phyloP scores from a whole-genome alignment of 2,797 vertebrate species.

The Austrolebias charrua region DNA sequence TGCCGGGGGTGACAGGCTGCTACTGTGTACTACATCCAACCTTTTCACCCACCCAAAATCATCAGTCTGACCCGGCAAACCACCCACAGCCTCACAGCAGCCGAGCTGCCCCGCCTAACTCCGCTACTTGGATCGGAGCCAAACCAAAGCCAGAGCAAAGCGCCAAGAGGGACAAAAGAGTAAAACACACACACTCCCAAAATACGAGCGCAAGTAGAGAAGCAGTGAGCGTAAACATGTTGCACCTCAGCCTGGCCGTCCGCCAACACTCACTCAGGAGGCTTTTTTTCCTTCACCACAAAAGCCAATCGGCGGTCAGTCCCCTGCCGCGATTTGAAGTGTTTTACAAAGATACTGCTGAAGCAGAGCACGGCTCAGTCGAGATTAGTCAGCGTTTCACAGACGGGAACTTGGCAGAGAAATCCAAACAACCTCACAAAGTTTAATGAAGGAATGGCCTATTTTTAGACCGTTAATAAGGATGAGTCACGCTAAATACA shows the following conservation, averaged over 20 bases:
- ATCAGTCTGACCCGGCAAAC: slow-evolving; percentile 63
- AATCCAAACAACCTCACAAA: slow-evolving; percentile 34
- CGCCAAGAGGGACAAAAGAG: slow-evolving; percentile 56
- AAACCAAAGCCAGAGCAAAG: slow-evolving; percentile 66
- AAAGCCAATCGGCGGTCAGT: slow-evolving; percentile 68
- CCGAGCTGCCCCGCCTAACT: slow-evolving; percentile 56
- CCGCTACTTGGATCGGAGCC: slow-evolving; percentile 70
- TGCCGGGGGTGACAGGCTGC: slow-evolving; percentile 47
- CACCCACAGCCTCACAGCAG: slow-evolving; percentile 67
- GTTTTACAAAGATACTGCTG: slow-evolving; percentile 55
- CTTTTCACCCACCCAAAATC: slow-evolving; percentile 68
- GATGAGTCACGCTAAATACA: too few relatives aligned
- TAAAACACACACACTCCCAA: slow-evolving; percentile 33
- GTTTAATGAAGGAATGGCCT: slow-evolving; percentile 4
- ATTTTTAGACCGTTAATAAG: slow-evolving; percentile 3
- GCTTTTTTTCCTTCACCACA: slow-evolving; percentile 55
- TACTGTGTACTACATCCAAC: slow-evolving; percentile 68
- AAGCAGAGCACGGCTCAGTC: slow-evolving; percentile 35
- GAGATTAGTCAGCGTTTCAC: slow-evolving; percentile 56
- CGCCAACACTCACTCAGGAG: slow-evolving; percentile 77
- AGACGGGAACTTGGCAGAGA: slow-evolving; percentile 39
- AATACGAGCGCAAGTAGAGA: slow-evolving; percentile 47
- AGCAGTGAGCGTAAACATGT: slow-evolving; percentile 51
- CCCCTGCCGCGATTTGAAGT: slow-evolving; percentile 60
- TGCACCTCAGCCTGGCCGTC: slow-evolving; percentile 60